Evolutionary conservation across 2,113 vertebrate genomes (phyloP).

Genomic region (Dasypus novemcinctus): DNA sequence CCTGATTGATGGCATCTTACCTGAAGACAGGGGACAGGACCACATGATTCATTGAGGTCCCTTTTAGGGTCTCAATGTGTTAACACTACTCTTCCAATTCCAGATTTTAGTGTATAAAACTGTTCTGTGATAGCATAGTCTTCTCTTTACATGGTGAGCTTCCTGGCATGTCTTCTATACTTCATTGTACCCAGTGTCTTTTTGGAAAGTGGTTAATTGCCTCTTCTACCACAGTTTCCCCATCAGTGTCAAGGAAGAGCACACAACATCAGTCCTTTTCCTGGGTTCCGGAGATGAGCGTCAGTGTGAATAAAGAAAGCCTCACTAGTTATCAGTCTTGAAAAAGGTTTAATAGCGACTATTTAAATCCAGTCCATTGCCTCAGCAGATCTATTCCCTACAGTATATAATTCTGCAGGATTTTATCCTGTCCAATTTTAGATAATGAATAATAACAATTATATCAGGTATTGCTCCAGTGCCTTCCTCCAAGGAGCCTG

Average conservation of each 20-base stretch:
- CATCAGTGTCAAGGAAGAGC: background rate
- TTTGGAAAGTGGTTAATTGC: background rate
- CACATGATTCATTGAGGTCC: background rate
- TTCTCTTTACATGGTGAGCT: background rate
- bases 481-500: background rate
- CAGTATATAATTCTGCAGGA: background rate
- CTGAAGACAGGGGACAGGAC: background rate
- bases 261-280: background rate
- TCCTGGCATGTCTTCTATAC: background rate
- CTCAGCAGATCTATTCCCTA: background rate
- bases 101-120: background rate
- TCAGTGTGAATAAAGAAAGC: background rate
- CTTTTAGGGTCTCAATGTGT: background rate
- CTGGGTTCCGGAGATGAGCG: background rate
- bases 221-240: background rate
- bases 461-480: background rate
- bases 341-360: background rate
- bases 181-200: background rate
- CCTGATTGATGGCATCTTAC: background rate
- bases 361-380: background rate
- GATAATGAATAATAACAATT: background rate
- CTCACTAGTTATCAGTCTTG: background rate
- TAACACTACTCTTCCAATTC: background rate
- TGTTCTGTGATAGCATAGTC: fast-evolving
- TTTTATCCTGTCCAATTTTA: slow-evolving; percentile 3